Evolutionary conservation across 2,113 vertebrate genomes (phyloP), one percentile per base, ranked within the genome.

Genomic region (Nycticebus coucang): DNA sequence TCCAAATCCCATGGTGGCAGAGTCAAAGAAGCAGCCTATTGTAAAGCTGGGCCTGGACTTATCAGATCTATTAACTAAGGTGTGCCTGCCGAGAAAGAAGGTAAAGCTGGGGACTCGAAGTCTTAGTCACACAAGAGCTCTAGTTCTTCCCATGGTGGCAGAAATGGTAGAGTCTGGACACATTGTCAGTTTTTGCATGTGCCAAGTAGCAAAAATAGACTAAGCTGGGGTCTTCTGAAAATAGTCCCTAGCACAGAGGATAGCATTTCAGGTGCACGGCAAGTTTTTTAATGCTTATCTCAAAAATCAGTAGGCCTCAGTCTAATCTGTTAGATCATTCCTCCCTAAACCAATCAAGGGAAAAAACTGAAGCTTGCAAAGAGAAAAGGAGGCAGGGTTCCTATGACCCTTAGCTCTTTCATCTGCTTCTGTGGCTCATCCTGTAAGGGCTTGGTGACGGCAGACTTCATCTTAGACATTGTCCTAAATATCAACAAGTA

Each of bases 141-240:
- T 33, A 75, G 30, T 21, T 37, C 28, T 87, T 55, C n/a, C 55
- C 26, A 7, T 71, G 13, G 41, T 30, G 41, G 35, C 45, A 77
- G 35, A 90, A 92, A 85, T 26, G 55, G 55, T 60, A 33, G 30
- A 59, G 37, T 87, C 12, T 81, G 37, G 33, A 75, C n/a, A 45
- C 4, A 9, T 22, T 50, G 45, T 92, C 72, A 55, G 50, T 17
- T 89, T 88, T 85, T 69, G 18, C 87, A 86, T 77, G 93, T 78
- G 53, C 30, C 74, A 87, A 59, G 41, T n/a, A 71, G 57, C 59
- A 89, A 86, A 71, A 22, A 21, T 21, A 79, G 21, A 35, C 82
- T 81, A 86, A 69, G 28, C 66, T 86, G 37, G 5, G 4, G 13
- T 77, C 89, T 82, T 77, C 68, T 75, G 91, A 87, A 92, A 94